Base-by-base conservation (phyloP, 2,797 vertebrate genomes). In the Mergus octosetaceus region DNA sequence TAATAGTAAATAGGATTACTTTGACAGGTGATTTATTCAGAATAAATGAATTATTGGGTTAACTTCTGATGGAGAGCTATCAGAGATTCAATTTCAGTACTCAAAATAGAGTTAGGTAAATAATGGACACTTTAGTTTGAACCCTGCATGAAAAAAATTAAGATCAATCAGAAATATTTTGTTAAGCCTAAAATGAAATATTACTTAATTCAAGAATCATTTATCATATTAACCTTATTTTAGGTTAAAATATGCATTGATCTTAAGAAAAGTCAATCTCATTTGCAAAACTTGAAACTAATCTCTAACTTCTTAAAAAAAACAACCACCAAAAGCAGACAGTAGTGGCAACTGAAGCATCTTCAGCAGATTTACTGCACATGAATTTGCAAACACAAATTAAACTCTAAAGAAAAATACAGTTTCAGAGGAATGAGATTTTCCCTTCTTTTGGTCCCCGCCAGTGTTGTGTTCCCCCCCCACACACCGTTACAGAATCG, bases 1-100 rank as follows among this genome's bases (percentile, higher is more conserved):
- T 89, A 74, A 76, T 36, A 87, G 27, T 51, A 91, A 95, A 90
- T 6, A 56, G 4, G 19, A 92, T 90, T 90, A 71, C 24, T 91
- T 70, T 73, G 62, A 84, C 61, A 85, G n/a, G 9, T 14, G 73
- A 87, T 88, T 89, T 78, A 81, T 91, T 94, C 74, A 88, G 60
- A 86, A 94, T 88, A 91, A 85, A 94, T 73, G 45, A 90, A 90
- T 90, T 60, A 39, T 47, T 54, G 32, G 47, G 28, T 85, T 89
- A 75, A 93, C 38, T 93, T 53, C 71, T 76, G n/a, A 90, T 70
- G 38, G n/a, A 96, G 51, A 81, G 68, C 30, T 84, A 73, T 43
- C 32, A 84, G 58, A 76, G 38, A 93, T 87, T 93, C 45, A 66
- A 72, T 88, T 94, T 90, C 70, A 82, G 62, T 79, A 78, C 47